phyloP scores from a whole-genome alignment of 2,113 vertebrate species.

The Arizona elegans region DNA sequence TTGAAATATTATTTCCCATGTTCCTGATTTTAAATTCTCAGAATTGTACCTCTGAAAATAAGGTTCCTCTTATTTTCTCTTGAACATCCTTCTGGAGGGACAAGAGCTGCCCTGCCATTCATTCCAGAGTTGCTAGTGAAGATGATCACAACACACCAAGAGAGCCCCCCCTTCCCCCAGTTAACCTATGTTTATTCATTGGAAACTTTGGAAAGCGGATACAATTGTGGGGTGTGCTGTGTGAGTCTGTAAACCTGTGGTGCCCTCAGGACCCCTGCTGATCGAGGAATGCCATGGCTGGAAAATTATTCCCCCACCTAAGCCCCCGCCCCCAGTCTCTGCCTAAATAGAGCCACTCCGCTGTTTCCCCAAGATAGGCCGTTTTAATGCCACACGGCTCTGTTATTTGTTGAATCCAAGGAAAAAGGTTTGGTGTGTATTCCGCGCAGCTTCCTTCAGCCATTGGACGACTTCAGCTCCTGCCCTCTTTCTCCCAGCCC shows the following conservation, averaged over 20 bases:
- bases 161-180: neutral
- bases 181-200: neutral
- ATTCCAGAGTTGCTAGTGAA: neutral
- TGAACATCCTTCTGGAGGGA: neutral
- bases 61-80: neutral
- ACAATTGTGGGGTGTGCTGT: neutral
- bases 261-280: neutral
- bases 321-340: neutral
- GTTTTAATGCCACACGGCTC: neutral
- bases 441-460: neutral
- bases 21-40: neutral
- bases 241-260: neutral
- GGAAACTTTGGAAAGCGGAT: neutral
- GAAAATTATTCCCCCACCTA: neutral
- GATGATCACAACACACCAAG: neutral
- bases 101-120: neutral
- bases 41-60: neutral
- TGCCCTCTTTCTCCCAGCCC: neutral
- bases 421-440: neutral
- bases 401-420: neutral
- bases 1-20: neutral
- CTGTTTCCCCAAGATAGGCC: neutral
- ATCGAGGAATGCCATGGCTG: neutral
- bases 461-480: neutral
- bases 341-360: neutral